These are phyloP conservation scores for Heliopora coerulea DNA, from an alignment of 92 coral and sea anemone genomes.

Conservation along the genomic window DNA sequence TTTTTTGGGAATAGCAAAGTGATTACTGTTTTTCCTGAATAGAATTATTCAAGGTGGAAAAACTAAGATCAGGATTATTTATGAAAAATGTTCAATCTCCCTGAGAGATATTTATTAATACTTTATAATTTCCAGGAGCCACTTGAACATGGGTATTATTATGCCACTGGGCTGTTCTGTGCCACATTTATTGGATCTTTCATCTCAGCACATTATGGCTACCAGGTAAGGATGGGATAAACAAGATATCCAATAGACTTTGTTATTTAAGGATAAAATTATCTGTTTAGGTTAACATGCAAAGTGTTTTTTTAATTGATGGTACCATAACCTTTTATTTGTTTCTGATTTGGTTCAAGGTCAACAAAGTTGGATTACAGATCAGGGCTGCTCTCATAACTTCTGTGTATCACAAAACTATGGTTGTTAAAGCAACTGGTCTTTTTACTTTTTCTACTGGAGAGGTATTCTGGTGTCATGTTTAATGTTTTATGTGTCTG, in stretches of 20 bases:
- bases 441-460: constrained; percentile 82
- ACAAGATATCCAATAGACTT: no score
- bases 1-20: no score
- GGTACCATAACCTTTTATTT: no score
- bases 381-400: constrained; percentile 91
- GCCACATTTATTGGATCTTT: constrained; percentile 72
- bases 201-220: constrained; percentile 75
- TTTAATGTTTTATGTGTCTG: neutral
- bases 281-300: no score
- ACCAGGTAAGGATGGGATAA: constrained; percentile 80
- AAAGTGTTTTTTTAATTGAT: no score
- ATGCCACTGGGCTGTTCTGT: constrained; percentile 75
- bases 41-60: no score
- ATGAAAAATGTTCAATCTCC: no score
- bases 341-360: constrained; percentile 46
- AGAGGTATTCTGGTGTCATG: constrained; percentile 71
- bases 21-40: no score
- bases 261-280: no score
- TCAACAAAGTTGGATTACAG: constrained; percentile 89
- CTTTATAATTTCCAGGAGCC: constrained; percentile 80
- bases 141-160: constrained; percentile 82
- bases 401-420: constrained; percentile 81
- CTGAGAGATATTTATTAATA: no score
- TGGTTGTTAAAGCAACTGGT: constrained; percentile 72
- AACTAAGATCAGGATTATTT: no score